A percentile compares a stretch with the other conserved stretches of the same genome.
These are phyloP conservation scores for Chrysomela aeneicollis DNA, from an alignment of 2,888 invertebrate species.

Conservation along the genomic window DNA sequence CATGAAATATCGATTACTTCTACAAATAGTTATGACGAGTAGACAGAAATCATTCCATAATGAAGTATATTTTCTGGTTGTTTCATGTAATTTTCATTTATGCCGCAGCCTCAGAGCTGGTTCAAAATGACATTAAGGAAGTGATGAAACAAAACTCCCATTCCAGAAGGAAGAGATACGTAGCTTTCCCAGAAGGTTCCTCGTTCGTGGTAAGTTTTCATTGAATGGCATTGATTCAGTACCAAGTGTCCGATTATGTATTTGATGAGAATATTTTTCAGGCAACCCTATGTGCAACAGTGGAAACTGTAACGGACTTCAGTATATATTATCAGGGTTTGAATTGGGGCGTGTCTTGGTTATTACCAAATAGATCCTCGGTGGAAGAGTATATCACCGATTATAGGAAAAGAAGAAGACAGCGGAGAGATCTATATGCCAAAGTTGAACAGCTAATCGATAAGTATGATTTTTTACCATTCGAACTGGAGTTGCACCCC, in stretches of 20 bases:
- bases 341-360: conserved; percentile 79
- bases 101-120: conserved; percentile 12
- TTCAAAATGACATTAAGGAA: conserved; percentile 26
- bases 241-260: neutral
- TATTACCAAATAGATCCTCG: conserved; percentile 71
- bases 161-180: conserved; percentile 69
- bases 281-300: conserved; percentile 68
- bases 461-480: conserved; percentile 37
- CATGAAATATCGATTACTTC: too few species aligned
- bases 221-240: neutral
- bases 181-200: conserved; percentile 76
- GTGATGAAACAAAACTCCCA: conserved; percentile 54
- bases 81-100: neutral
- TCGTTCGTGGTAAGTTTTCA: conserved; percentile 71
- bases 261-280: conserved; percentile 49
- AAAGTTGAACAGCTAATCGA: conserved; percentile 41
- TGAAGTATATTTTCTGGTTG: neutral
- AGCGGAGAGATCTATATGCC: conserved; percentile 42
- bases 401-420: conserved; percentile 33
- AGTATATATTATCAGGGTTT: conserved; percentile 72
- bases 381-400: conserved; percentile 25
- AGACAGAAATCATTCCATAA: neutral
- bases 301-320: conserved; percentile 63
- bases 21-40: neutral
- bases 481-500: too few species aligned